Conservation (phyloP, 2,797 vertebrate species). For the Limnodromus scolopaceus region DNA sequence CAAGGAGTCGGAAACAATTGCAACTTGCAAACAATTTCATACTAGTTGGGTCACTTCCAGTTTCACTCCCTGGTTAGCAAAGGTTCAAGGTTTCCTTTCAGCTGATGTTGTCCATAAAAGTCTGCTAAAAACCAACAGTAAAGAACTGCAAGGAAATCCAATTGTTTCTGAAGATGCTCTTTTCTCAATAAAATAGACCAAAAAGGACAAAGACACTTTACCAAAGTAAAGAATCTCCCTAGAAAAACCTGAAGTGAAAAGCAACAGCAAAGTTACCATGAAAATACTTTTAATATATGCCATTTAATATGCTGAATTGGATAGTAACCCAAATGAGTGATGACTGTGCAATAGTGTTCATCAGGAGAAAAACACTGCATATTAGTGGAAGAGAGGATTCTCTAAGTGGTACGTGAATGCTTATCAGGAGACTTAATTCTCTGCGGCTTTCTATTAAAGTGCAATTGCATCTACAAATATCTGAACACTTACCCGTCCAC, state of each 20-base stretch:
- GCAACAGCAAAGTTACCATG: neutral
- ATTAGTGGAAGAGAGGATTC: neutral
- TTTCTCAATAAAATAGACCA: neutral
- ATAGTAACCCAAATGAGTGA: neutral
- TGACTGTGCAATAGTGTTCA: neutral
- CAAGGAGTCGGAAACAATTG: neutral
- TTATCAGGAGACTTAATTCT: neutral
- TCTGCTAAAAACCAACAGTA: neutral
- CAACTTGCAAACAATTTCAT: neutral
- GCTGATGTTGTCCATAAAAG: neutral
- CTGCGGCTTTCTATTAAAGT: neutral
- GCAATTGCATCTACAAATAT: neutral
- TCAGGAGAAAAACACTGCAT: accelerated
- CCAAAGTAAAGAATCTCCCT: neutral
- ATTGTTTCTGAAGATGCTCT: neutral
- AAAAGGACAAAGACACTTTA: neutral
- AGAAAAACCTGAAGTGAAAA: neutral
- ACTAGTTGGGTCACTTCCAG: neutral
- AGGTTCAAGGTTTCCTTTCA: neutral
- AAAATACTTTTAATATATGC: neutral
- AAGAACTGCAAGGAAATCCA: neutral
- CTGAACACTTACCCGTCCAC: conserved; percentile 86
- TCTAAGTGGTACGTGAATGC: neutral
- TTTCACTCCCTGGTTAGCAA: neutral
- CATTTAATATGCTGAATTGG: neutral